Conservation (phyloP, 1,140 invertebrate species). For the Spodoptera frugiperda region DNA sequence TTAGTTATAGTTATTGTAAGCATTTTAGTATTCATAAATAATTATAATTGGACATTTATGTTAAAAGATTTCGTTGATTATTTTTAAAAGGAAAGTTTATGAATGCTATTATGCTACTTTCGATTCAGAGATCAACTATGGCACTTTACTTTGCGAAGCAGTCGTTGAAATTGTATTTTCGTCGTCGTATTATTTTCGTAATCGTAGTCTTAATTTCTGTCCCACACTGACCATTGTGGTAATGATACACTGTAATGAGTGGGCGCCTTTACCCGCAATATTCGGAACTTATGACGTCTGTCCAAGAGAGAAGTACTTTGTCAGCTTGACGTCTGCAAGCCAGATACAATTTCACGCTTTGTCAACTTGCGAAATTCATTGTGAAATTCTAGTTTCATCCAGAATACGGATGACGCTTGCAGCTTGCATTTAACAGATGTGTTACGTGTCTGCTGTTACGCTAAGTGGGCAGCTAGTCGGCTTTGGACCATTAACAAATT, state of each 20-base stretch:
- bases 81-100: too few relatives aligned
- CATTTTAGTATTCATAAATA: too few relatives aligned
- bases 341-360: constrained; percentile 83
- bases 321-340: constrained; percentile 77
- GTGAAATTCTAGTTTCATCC: constrained; percentile 80
- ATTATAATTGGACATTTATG: too few relatives aligned
- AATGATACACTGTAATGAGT: constrained; percentile 15
- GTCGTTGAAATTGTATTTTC: too few relatives aligned
- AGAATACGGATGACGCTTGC: constrained; percentile 65
- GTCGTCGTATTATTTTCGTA: too few relatives aligned
- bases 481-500: constrained; percentile 23
- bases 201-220: too few relatives aligned
- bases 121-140: too few relatives aligned
- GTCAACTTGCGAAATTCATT: constrained; percentile 80
- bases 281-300: constrained; percentile 74
- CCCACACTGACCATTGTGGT: too few relatives aligned
- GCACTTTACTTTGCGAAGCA: too few relatives aligned
- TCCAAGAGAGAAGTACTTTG: constrained; percentile 70
- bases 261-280: constrained; percentile 49
- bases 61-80: too few relatives aligned
- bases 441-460: constrained; percentile 48
- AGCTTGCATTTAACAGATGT: constrained; percentile 58
- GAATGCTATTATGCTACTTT: too few relatives aligned
- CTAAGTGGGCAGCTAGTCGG: constrained; percentile 21
- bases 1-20: too few relatives aligned